Conservation (phyloP, 2,797 vertebrate species). For the Leucoraja ocellata region DNA sequence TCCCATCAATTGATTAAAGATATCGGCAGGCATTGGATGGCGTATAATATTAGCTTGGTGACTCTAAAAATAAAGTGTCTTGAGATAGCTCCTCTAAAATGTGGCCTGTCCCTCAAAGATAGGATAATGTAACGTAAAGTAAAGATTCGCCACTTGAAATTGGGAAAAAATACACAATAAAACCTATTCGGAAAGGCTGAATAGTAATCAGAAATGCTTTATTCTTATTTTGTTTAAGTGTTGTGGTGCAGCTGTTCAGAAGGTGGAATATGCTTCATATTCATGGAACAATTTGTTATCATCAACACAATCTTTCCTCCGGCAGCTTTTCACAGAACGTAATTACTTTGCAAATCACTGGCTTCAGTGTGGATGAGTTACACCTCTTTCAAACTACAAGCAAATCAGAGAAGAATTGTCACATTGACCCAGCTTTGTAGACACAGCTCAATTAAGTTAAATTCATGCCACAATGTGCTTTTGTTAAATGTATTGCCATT, state of each 20-base stretch:
- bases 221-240: neutral
- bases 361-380: neutral
- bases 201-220: neutral
- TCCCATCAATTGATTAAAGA: constrained; percentile 23
- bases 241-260: neutral
- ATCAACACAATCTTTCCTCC: neutral
- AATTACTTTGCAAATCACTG: constrained; percentile 15
- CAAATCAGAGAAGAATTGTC: neutral
- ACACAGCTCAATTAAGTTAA: neutral
- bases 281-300: neutral
- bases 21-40: neutral
- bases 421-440: neutral
- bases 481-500: neutral
- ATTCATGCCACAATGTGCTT: neutral
- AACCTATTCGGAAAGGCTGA: neutral
- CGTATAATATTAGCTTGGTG: neutral
- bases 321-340: neutral
- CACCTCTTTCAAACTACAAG: neutral
- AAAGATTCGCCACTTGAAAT: neutral
- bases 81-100: neutral
- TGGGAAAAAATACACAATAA: neutral
- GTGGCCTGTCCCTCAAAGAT: neutral
- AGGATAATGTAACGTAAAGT: neutral
- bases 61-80: constrained; percentile 17
- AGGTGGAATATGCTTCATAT: neutral